Conservation (phyloP, 2,113 vertebrate species). For the Bungarus multicinctus region DNA sequence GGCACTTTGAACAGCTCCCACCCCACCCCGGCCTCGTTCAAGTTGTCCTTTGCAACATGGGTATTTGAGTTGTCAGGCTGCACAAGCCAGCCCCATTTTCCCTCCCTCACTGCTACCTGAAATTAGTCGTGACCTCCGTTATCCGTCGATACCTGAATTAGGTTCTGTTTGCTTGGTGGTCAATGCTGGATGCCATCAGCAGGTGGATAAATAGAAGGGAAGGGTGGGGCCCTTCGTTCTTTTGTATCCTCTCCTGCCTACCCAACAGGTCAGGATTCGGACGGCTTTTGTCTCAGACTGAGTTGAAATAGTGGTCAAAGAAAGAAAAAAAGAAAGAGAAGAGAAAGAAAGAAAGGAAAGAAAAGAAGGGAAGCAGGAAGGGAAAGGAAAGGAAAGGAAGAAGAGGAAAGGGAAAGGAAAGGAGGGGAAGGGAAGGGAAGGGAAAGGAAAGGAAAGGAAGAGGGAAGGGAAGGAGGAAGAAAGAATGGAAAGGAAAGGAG, state of each 20-base stretch:
- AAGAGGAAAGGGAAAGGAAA: background rate
- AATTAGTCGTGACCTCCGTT: constrained; percentile 56
- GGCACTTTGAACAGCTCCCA: constrained; percentile 12
- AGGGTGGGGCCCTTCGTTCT: constrained; percentile 49
- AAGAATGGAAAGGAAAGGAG: no score
- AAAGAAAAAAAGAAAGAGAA: no score
- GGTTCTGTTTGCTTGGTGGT: constrained; percentile 53
- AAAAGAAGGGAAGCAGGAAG: no score
- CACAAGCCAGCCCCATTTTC: background rate
- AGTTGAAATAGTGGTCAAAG: background rate
- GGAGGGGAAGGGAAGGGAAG: no score
- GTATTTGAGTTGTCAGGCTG: constrained; percentile 48
- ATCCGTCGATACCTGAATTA: constrained; percentile 46
- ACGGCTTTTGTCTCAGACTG: constrained; percentile 29
- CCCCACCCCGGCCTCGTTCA: constrained; percentile 2
- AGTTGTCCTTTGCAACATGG: background rate
- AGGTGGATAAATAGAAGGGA: constrained; percentile 61
- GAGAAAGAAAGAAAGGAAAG: background rate
- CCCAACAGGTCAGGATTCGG: background rate
- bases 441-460: no score
- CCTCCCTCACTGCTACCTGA: constrained; percentile 30
- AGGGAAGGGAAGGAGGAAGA: no score
- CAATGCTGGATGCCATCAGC: constrained; percentile 46
- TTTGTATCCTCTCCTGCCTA: constrained; percentile 33
- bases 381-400: no score